Evolutionary conservation across 2,888 invertebrate species (phyloP), one percentile per base, ranked within the genome.

Genomic region (Tetranychus piercei): DNA sequence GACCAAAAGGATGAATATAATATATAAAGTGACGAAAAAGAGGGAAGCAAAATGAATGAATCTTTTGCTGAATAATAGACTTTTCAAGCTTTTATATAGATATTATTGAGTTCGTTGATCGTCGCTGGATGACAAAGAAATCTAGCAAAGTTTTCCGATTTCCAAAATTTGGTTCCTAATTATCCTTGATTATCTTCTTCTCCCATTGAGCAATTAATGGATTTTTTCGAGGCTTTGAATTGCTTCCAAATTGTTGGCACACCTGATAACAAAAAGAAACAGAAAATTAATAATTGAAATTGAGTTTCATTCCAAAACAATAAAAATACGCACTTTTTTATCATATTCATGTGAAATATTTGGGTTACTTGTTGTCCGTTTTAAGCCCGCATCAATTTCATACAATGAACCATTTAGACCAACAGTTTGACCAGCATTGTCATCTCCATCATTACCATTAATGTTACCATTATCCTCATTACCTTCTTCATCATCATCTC

Each of bases 401-500:
- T 55, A 55, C 55, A 55, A 55, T 55, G 55, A 55, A 55, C 55
- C 55, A 55, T 55, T 55, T 15, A 9, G 55, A 55, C 55, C 55
- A 55, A 15, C 55, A 55, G 55, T 34, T 34, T 34, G 55, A 71
- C 55, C 75, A 67, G 79, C 86, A 85, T 71, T 43, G 22, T 71
- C 73, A 7, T 74, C 74, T 11, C 73, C 67, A 20, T 76, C 74
- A 22, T 74, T 74, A 73, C 74, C 69, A 69, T 69, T 22, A 20
- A 20, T 22, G 11, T 7, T 6, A 69, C 20, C 22, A 9, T 69
- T 20, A 74, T 67, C 71, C 23, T 44, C 65, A 55, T 70, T 73
- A 80, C 80, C 81, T 74, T 82, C 81, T 18, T 81, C 82, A 76
- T 82, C 82, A 77, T 87, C 77, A 55, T 78, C 77, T 66, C 71